Base-by-base conservation (phyloP, 2,888 invertebrate genomes). In the Gibbula magus region DNA sequence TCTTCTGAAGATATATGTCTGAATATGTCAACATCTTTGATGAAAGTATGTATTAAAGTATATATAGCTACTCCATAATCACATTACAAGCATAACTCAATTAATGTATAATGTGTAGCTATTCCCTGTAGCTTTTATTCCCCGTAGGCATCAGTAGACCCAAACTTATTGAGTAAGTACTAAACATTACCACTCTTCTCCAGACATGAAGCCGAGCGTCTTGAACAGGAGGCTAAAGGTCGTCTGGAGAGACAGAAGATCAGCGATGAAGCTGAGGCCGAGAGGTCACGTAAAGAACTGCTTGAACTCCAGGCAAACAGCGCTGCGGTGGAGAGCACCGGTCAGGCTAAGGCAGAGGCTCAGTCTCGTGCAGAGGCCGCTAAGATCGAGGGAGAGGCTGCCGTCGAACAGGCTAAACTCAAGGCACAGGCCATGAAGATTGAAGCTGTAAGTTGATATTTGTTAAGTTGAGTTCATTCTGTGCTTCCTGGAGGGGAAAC, bases 261-360 rank as follows among this genome's bases (percentile, higher is more conserved):
- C 86, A 89, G 86, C 45, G 94, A 94, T 83, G 93, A 93, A 83
- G 93, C 93, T 0, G 93, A 93, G 85, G 94, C 94, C n/a, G 94
- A 94, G 88, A 91, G 91, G 77, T 85, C 93, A 0, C 88, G 93
- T 2, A 92, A 91, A 80, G 91, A 92, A 51, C 89, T 94, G 81
- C 88, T 94, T 79, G 93, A 93, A 85, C 86, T 94, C 78, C 93
- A 94, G 89, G 93, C 93, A 2, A 88, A 91, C 84, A 93, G 93
- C 82, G 93, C 94, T 13, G 93, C 93, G 67, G 93, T 94, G 10
- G 94, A 94, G 88, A 93, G 93, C 84, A 93, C 93, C 54, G 94
- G 94, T 25, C 93, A 94, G 87, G 93, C 94, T 18, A 94, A 93
- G 88, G 94, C 94, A 16, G 94, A 94, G 90, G 94, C 94, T 10